A percentile compares a stretch with the other conserved stretches of the same genome.
Conservation (phyloP, 2,113 vertebrate genomes). For the Fukomys damarensis region DNA sequence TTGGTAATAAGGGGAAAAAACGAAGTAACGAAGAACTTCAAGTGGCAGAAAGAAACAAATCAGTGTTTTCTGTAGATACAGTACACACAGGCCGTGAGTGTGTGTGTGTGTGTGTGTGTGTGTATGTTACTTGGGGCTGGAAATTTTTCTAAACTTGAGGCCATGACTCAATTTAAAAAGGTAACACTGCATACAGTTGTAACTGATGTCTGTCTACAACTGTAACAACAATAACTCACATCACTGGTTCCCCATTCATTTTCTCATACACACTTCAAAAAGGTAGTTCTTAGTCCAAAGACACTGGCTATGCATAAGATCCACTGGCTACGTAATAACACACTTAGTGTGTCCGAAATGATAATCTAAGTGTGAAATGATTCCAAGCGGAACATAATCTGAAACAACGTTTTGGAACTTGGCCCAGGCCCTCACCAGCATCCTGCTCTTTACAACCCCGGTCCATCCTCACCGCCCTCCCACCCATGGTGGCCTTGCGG, state of each 20-base stretch:
- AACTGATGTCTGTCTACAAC: neutral
- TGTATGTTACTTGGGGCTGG: neutral
- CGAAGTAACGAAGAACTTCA: neutral
- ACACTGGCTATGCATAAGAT: neutral
- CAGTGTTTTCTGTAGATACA: neutral
- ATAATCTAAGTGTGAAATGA: neutral
- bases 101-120: neutral
- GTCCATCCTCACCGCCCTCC: neutral
- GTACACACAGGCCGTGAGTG: neutral
- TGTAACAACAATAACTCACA: neutral
- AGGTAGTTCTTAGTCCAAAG: neutral
- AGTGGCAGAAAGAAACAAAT: neutral
- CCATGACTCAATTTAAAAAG: neutral
- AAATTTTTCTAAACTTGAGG: neutral
- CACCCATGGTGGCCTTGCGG: neutral
- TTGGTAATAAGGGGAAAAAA: neutral
- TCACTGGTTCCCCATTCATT: neutral
- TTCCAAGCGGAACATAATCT: constrained; percentile 41
- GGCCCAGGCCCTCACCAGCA: neutral
- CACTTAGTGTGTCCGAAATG: neutral
- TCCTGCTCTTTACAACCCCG: neutral
- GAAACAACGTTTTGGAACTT: neutral
- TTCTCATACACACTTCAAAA: neutral
- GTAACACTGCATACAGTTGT: neutral
- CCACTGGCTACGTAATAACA: constrained; percentile 16